phyloP scores from a whole-genome alignment of 2,797 vertebrate species.

The Sebastes vulpes region DNA sequence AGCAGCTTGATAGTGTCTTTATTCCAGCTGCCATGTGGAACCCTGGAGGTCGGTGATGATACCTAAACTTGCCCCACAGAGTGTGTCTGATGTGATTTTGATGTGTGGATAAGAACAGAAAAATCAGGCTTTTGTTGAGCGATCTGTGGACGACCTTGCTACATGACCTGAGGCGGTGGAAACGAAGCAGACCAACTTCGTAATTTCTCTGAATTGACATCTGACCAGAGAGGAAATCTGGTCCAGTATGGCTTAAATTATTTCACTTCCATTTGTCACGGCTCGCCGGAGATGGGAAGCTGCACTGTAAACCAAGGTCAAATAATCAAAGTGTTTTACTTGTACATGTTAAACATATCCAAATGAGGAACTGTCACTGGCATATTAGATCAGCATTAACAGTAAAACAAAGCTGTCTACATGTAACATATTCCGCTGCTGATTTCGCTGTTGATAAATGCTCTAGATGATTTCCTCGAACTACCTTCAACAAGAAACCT shows the following conservation, averaged over 20 bases:
- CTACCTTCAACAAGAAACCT: slow-evolving; percentile 30
- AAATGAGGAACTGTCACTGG: slow-evolving; percentile 42
- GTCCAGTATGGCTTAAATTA: slow-evolving; percentile 70
- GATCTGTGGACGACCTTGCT: slow-evolving; percentile 43
- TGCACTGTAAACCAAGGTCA: slow-evolving; percentile 68
- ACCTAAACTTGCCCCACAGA: slow-evolving; percentile 44
- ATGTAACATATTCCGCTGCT: slow-evolving; percentile 28
- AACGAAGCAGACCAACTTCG: slow-evolving; percentile 73
- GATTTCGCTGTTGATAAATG: slow-evolving; percentile 54
- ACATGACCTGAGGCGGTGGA: slow-evolving; percentile 75
- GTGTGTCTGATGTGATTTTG: slow-evolving; percentile 69
- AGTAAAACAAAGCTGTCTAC: slow-evolving; percentile 28
- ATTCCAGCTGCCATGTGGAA: slow-evolving; percentile 25
- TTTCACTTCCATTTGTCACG: slow-evolving; percentile 79
- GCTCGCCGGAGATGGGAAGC: slow-evolving; percentile 63
- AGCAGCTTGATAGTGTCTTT: slow-evolving; percentile 10
- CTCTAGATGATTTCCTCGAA: slow-evolving; percentile 30
- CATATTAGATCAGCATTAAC: slow-evolving; percentile 19
- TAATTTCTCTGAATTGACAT: slow-evolving; percentile 77
- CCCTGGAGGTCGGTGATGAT: slow-evolving; percentile 34
- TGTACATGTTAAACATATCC: slow-evolving; percentile 49
- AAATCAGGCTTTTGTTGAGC: slow-evolving; percentile 31
- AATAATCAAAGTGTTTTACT: slow-evolving; percentile 49
- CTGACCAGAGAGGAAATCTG: slow-evolving; percentile 74
- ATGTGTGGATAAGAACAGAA: slow-evolving; percentile 51